These are phyloP conservation scores for Steatornis caripensis DNA, from an alignment of 2,113 vertebrate species.

Conservation along the genomic window DNA sequence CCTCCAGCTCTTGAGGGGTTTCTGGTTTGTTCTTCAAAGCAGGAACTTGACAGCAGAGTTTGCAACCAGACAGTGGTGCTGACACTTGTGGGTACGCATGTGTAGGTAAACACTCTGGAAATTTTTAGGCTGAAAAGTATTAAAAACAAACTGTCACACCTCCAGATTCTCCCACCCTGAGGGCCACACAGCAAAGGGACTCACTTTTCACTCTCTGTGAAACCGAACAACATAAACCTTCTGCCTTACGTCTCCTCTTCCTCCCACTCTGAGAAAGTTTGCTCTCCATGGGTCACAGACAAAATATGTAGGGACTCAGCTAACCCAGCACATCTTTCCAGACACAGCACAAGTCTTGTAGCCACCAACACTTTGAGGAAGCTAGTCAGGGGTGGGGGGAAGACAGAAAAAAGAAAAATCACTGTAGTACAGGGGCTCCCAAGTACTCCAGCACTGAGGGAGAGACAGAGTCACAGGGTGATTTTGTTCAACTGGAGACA, in stretches of 20 bases:
- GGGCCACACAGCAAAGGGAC: neutral
- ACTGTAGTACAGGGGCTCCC: neutral
- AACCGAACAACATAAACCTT: neutral
- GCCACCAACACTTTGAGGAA: neutral
- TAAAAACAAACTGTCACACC: neutral
- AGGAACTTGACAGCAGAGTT: neutral
- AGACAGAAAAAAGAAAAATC: neutral
- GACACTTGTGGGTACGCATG: neutral
- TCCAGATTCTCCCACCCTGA: neutral
- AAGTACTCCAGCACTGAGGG: neutral
- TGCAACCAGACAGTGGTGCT: neutral
- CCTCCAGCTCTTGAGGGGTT: neutral
- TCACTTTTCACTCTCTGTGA: neutral
- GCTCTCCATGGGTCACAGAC: neutral
- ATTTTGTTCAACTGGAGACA: neutral
- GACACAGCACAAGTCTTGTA: neutral
- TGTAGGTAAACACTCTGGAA: neutral
- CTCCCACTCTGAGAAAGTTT: neutral
- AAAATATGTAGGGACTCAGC: neutral
- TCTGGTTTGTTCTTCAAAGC: neutral
- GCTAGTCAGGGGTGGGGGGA: fast-evolving
- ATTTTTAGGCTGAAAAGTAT: neutral
- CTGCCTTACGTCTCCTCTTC: neutral
- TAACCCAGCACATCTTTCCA: neutral
- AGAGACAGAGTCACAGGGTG: neutral